These are phyloP conservation scores for Amblyjoppa fuscipennis DNA, from an alignment of 2,888 invertebrate species.

Conservation along the genomic window DNA sequence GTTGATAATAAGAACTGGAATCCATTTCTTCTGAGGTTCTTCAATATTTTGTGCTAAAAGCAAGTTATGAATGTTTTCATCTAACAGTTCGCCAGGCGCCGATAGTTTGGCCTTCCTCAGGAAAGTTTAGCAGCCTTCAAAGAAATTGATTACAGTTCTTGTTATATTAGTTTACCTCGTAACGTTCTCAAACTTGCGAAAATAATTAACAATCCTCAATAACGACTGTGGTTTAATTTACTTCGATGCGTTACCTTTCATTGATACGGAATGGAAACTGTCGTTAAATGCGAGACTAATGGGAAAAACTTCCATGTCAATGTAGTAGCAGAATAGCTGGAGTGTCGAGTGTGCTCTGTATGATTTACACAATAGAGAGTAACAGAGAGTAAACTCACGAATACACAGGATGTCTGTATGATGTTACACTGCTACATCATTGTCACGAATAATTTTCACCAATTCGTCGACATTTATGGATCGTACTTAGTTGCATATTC, in stretches of 20 bases:
- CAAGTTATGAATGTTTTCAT: too few relatives aligned
- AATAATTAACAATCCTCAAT: neutral
- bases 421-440: neutral
- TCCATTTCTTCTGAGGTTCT: too few relatives aligned
- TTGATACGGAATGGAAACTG: neutral
- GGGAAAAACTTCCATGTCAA: neutral
- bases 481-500: neutral
- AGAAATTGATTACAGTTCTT: neutral
- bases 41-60: too few relatives aligned
- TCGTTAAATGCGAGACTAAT: neutral
- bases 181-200: too few relatives aligned
- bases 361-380: neutral
- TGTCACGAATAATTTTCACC: slow-evolving; percentile 1
- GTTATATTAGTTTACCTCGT: too few relatives aligned
- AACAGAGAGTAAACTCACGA: neutral
- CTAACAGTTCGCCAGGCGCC: neutral
- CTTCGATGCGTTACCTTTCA: neutral
- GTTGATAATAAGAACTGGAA: too few relatives aligned
- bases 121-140: too few relatives aligned
- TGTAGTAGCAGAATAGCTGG: neutral
- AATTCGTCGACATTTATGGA: neutral
- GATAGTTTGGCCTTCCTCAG: neutral
- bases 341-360: neutral
- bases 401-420: neutral
- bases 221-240: neutral